Evolutionary conservation across 1,140 invertebrate species (phyloP), one percentile per base, ranked within the genome.

Genomic region (Eulimnadia texana): DNA sequence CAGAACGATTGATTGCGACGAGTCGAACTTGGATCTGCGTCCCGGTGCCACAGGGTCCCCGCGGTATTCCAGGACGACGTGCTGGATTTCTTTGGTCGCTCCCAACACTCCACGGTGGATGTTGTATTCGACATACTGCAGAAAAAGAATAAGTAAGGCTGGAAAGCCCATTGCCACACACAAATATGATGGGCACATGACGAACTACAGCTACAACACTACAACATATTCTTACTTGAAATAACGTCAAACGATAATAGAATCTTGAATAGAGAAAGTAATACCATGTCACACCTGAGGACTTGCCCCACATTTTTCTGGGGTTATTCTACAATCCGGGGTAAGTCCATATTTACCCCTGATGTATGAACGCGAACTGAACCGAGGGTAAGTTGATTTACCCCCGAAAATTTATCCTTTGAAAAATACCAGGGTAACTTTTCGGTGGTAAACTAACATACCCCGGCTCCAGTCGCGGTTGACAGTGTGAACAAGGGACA

Each of bases 101-200:
- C 84, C 85, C 25, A 88, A 71, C 1, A 86, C 84, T n/a, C 85
- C 85, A 67, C 84, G 76, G 68, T 89, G 85, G 60, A 90, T 87
- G 67, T 84, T 86, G 68, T 84, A 89, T 71, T 88, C 85, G 19
- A 88, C 83, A 67, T 85, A 82, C 83, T 87, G 72, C 33, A 70
- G 69, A 60, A 63, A 60, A 60, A 56, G 64, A 62, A 57, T 61
- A 42, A 66, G 52, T 58, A 61, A 53, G 24, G n/a, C n/a, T n/a
- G n/a, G 51, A 19, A 50, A 22, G 19, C 27, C 27, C 0, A 24
- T 22, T 22, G 51, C 20, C 19, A 19, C 13, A 23, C 13, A 1
- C 42, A 10, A 2, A 19, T 52, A 13, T 52, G 11, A 11, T 52
- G 22, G 6, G 19, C n/a, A n/a, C n/a, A n/a, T n/a, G n/a, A n/a